Evolutionary conservation across 2,888 invertebrate species (phyloP), one percentile per base, ranked within the genome.

Genomic region (Andrena praecox): DNA sequence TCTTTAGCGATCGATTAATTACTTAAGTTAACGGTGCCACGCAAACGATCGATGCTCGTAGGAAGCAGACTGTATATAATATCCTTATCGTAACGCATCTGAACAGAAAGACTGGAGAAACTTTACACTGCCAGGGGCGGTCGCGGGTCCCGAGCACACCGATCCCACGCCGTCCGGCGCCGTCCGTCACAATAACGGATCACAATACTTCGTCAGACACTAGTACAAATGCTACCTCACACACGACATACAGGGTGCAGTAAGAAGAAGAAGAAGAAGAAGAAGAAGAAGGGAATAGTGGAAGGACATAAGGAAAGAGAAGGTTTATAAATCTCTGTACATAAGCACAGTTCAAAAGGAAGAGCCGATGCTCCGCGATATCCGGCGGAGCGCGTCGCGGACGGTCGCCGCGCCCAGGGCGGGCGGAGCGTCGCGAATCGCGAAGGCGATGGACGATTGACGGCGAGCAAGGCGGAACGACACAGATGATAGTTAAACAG

Each of bases 141-240:
- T 67, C 20, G 50, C 62, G 56, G 66, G 66, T 71, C 69, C 69
- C 42, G 63, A 27, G 52, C 56, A 27, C 50, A n/a, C 63, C 60
- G 73, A 77, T 69, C 67, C 67, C 74, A 80, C 80, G 72, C 29
- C 77, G 42, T 67, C 66, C 63, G 80, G 35, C 68, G 70, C 75
- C 81, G 82, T 78, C 73, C 77, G 75, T 77, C 79, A 80, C 78
- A 86, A 80, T 87, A 89, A 88, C 82, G 84, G 89, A 87, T 90
- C 87, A 90, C 89, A 89, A 91, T 91, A 90, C 89, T 91, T 90
- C 87, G 91, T 90, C 89, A 89, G 35, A 90, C 87, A 91, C 89
- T 90, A 93, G 93, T 93, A 93, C 93, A 93, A 93, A 93, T 92
- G 89, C 91, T 93, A 93, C 93, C 93, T 93, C 93, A 93, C 90